A percentile compares a stretch with the other conserved stretches of the same genome.
phyloP scores from a whole-genome alignment of 2,113 vertebrate species.

The Leucopternis melanops region DNA sequence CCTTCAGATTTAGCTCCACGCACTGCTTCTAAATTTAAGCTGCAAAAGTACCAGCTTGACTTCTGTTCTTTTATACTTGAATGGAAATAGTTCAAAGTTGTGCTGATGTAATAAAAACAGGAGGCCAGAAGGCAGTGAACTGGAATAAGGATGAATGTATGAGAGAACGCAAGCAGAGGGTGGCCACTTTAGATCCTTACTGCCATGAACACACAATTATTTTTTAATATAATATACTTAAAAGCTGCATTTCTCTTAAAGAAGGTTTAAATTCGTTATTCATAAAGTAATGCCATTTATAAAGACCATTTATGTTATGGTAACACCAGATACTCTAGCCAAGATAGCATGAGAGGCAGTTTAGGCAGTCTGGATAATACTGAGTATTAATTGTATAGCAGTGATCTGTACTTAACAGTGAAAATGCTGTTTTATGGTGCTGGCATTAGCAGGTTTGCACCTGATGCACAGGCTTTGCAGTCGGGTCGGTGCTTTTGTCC shows the following conservation, averaged over 20 bases:
- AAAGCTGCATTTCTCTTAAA: not conserved
- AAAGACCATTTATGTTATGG: not conserved
- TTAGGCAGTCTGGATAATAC: not conserved
- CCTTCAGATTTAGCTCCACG: not conserved
- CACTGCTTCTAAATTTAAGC: not conserved
- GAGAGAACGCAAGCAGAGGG: not conserved
- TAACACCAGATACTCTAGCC: not conserved
- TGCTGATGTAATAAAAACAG: conserved; percentile 8
- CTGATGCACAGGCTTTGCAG: too few species aligned
- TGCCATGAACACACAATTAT: not conserved
- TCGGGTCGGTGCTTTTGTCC: too few species aligned
- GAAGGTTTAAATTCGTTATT: not conserved
- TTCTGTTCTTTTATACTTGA: not conserved
- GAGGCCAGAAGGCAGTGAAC: not conserved
- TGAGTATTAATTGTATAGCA: not conserved
- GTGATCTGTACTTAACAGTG: not conserved
- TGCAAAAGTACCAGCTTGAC: not conserved
- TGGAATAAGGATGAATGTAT: not conserved
- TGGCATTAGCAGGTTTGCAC: too few species aligned
- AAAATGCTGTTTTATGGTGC: not conserved
- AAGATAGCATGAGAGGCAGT: not conserved
- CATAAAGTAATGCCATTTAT: not conserved
- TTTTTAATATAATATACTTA: not conserved
- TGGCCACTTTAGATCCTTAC: not conserved
- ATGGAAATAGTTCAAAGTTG: conserved; percentile 6